Conservation (phyloP, 2,113 vertebrate species). For the Spizaetus ornatus region DNA sequence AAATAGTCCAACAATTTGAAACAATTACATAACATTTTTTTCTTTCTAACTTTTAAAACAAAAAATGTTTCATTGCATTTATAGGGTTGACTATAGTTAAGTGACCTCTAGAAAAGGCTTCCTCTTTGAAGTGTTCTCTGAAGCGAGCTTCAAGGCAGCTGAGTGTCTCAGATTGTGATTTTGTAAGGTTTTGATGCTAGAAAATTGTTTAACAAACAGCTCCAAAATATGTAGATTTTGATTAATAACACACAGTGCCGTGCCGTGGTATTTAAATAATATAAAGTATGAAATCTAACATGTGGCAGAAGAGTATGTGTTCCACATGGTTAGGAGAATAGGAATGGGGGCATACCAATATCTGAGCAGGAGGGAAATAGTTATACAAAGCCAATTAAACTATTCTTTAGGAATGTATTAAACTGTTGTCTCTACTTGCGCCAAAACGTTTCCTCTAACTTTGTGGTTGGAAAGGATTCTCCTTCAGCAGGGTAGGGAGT, state of each 20-base stretch:
- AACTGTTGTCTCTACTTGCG: neutral
- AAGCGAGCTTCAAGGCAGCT: constrained; percentile 50
- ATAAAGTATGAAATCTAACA: constrained; percentile 28
- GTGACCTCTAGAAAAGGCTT: constrained; percentile 18
- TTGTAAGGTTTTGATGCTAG: constrained; percentile 42
- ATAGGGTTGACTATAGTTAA: neutral
- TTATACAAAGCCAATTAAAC: neutral
- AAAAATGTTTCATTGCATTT: constrained; percentile 13
- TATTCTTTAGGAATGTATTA: neutral
- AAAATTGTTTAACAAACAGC: constrained; percentile 53
- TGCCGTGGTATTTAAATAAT: neutral
- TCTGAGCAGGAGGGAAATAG: neutral
- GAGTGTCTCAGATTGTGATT: constrained; percentile 40
- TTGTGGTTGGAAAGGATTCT: neutral
- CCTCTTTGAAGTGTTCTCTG: constrained; percentile 55
- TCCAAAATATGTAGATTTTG: constrained; percentile 52
- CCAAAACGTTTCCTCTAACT: neutral
- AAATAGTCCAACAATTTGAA: neutral
- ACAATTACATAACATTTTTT: constrained; percentile 19
- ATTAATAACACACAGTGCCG: constrained; percentile 51
- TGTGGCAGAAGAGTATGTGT: constrained; percentile 39
- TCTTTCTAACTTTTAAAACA: constrained; percentile 24
- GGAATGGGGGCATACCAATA: neutral
- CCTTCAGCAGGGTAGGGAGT: neutral
- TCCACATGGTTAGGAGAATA: constrained; percentile 43